Evolutionary conservation across 2,888 invertebrate species (phyloP).

Genomic region (Argyresthia albistria): DNA sequence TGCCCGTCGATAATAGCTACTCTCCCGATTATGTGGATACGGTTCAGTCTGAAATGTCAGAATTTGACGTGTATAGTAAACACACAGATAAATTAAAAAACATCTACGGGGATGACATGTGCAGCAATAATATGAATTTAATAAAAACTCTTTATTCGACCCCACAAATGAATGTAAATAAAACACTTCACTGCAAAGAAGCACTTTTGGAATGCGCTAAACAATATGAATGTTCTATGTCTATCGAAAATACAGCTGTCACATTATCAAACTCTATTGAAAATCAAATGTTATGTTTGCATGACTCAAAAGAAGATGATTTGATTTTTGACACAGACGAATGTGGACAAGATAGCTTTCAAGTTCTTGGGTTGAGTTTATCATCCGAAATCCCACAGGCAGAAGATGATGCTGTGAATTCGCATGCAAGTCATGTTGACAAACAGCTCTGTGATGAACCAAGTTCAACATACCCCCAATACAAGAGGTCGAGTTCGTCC

Average conservation of each 20-base stretch:
- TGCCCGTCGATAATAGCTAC: conserved; percentile 12
- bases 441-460: conserved; percentile 8
- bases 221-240: neutral
- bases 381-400: neutral
- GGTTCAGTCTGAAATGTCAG: conserved; percentile 3
- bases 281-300: neutral
- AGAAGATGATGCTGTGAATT: conserved; percentile 25
- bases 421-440: conserved; percentile 38
- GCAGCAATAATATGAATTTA: conserved; percentile 36
- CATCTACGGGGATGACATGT: conserved; percentile 44
- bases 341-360: neutral
- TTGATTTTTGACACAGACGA: neutral
- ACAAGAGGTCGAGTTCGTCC: conserved; percentile 44
- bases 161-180: conserved; percentile 50
- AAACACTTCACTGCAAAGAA: conserved; percentile 30
- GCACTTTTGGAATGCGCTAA: conserved; percentile 9
- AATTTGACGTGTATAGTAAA: conserved; percentile 18
- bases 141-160: conserved; percentile 47
- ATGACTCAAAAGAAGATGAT: conserved; percentile 6
- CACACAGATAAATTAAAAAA: conserved; percentile 37
- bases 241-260: neutral
- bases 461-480: conserved; percentile 9
- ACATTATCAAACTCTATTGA: neutral
- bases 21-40: no score
- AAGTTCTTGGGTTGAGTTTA: no score